Conservation (phyloP, 2,888 invertebrate genomes). For the Vanessa cardui region DNA sequence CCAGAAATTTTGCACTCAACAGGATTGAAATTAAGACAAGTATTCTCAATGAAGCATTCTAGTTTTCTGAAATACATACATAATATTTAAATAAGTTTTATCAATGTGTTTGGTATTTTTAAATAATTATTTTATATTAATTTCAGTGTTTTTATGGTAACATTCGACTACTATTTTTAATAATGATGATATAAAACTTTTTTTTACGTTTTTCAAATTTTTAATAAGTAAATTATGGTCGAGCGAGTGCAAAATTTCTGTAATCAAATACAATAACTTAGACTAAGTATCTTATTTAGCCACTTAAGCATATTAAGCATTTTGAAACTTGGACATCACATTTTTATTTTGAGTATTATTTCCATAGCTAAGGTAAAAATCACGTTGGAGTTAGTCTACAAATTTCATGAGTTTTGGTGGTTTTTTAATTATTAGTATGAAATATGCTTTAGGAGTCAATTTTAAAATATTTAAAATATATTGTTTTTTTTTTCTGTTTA, state of each 20-base stretch:
- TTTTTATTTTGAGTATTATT: constrained; percentile 63
- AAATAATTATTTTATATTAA: background rate
- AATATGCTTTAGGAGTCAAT: background rate
- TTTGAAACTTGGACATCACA: constrained; percentile 63
- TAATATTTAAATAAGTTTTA: background rate
- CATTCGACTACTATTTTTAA: no score
- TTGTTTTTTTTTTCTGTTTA: background rate
- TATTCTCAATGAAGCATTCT: background rate
- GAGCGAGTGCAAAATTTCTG: constrained; percentile 44
- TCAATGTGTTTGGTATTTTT: background rate
- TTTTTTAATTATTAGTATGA: no score
- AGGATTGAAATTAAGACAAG: background rate
- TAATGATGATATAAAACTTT: background rate
- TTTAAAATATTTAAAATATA: constrained; percentile 13
- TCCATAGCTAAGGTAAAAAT: constrained; percentile 57
- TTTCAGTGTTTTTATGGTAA: background rate
- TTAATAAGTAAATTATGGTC: constrained; percentile 26
- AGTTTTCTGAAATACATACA: background rate
- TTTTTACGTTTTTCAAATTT: constrained; percentile 19
- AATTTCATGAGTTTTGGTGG: background rate
- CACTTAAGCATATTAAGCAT: constrained; percentile 76
- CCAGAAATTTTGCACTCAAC: constrained; percentile 48
- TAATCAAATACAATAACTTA: constrained; percentile 64
- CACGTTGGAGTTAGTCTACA: constrained; percentile 12
- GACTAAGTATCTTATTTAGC: constrained; percentile 64